Evolutionary conservation across 2,888 invertebrate genomes (phyloP).

Genomic region (Poecilobothrus nobilitatus): DNA sequence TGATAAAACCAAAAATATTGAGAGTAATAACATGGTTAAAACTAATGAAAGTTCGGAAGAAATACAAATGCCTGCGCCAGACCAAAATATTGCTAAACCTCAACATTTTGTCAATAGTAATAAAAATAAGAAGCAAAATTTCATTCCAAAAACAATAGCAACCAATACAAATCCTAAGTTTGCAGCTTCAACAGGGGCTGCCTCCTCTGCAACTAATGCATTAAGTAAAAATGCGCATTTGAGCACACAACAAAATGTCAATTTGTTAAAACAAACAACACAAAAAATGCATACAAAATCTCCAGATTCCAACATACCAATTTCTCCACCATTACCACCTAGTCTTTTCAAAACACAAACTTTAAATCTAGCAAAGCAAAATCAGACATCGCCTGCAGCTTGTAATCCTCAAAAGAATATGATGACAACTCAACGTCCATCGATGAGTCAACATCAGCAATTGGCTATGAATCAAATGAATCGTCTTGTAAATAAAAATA

Average conservation of each 20-base stretch:
- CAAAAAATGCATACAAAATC: conserved; percentile 26
- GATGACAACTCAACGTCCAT: background rate
- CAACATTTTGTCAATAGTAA: background rate
- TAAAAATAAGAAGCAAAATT: conserved; percentile 11
- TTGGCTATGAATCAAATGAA: conserved; percentile 16
- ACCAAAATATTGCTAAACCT: conserved; percentile 13
- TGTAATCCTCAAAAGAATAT: conserved; percentile 10
- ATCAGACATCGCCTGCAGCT: conserved; percentile 19
- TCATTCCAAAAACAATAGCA: conserved; percentile 11
- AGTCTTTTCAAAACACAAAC: conserved; percentile 38
- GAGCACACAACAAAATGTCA: conserved; percentile 12
- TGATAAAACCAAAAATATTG: conserved; percentile 9
- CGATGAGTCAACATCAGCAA: conserved; percentile 13
- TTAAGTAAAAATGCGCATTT: conserved; percentile 16
- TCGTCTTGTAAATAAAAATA: background rate
- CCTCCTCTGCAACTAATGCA: conserved; percentile 17
- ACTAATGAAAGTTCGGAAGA: conserved; percentile 12
- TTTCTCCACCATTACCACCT: conserved; percentile 40
- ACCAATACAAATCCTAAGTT: conserved; percentile 17
- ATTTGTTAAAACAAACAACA: conserved; percentile 18
- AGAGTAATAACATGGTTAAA: conserved; percentile 11
- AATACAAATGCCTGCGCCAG: conserved; percentile 9
- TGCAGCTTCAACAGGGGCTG: conserved; percentile 17
- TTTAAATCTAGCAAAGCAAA: conserved; percentile 28
- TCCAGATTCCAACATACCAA: conserved; percentile 32